phyloP scores from a whole-genome alignment of 1,140 invertebrate genomes.

The Nylanderia fulva region DNA sequence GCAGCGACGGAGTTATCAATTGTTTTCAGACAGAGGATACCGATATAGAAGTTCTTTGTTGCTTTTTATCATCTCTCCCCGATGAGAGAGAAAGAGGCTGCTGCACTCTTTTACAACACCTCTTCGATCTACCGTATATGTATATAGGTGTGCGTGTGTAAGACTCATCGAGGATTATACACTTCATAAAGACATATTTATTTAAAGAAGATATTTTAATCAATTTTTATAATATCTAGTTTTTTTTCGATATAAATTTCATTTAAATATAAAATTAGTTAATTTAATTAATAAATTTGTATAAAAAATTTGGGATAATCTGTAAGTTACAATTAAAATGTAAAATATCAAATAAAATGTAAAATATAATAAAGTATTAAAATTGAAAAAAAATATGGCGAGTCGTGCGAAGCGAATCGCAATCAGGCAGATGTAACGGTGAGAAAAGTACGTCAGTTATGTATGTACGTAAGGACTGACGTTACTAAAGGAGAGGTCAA shows the following conservation, averaged over 20 bases:
- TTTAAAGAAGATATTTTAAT: too few species aligned
- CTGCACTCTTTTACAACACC: conserved; percentile 19
- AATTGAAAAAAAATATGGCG: too few species aligned
- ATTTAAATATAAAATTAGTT: too few species aligned
- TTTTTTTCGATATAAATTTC: too few species aligned
- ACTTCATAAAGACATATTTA: too few species aligned
- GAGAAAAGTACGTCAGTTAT: conserved; percentile 21
- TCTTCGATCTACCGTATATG: neutral
- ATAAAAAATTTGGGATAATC: too few species aligned
- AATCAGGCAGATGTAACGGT: conserved; percentile 50
- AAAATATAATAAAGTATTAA: too few species aligned
- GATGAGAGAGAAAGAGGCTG: conserved; percentile 18
- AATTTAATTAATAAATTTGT: too few species aligned
- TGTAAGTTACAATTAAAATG: too few species aligned
- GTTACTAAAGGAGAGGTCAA: neutral
- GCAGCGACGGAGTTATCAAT: conserved; percentile 74
- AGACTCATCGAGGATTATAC: conserved; percentile 9
- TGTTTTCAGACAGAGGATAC: conserved; percentile 74
- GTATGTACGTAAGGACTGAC: too few species aligned
- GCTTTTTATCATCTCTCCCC: conserved; percentile 66
- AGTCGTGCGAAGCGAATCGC: conserved; percentile 28
- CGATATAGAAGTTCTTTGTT: conserved; percentile 69
- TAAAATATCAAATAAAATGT: too few species aligned
- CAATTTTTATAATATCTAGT: too few species aligned
- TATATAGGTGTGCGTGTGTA: conserved; percentile 13